A percentile compares a stretch with the other conserved stretches of the same genome.
These are phyloP conservation scores for Cancer borealis DNA, from an alignment of 2,888 invertebrate species.

Conservation along the genomic window DNA sequence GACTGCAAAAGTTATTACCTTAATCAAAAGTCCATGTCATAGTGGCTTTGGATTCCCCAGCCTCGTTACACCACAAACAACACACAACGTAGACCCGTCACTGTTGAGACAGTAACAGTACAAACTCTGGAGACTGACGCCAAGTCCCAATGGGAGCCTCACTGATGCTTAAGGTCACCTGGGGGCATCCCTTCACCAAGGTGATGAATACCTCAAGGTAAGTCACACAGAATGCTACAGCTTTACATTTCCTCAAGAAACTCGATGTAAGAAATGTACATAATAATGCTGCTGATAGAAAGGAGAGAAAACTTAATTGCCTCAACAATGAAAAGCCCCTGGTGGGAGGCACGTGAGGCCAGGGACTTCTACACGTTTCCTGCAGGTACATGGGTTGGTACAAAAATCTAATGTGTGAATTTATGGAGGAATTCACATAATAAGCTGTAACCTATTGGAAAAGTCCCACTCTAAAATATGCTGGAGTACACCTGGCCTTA, in stretches of 20 bases:
- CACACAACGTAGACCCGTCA: conserved; percentile 14
- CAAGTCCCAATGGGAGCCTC: neutral
- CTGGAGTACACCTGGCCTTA: conserved; percentile 38
- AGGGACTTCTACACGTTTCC: conserved; percentile 58
- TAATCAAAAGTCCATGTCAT: conserved; percentile 68
- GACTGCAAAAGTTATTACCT: conserved; percentile 64
- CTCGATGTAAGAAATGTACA: conserved; percentile 37
- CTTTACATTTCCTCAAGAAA: conserved; percentile 15
- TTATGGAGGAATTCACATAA: conserved; percentile 38
- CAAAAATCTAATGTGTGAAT: conserved; percentile 51
- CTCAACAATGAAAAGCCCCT: conserved; percentile 25
- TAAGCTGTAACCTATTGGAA: conserved; percentile 46
- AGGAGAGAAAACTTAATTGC: conserved; percentile 35
- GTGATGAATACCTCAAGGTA: conserved; percentile 23
- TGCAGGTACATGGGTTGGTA: conserved; percentile 57
- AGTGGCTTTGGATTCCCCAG: conserved; percentile 68
- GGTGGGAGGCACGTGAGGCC: conserved; percentile 60
- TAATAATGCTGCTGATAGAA: conserved; percentile 42
- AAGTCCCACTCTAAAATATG: conserved; percentile 26
- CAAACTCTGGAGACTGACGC: neutral
- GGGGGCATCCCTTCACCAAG: conserved; percentile 9
- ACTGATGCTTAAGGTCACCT: conserved; percentile 7
- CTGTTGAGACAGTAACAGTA: conserved; percentile 40
- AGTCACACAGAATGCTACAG: conserved; percentile 33
- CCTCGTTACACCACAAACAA: conserved; percentile 46